Percentiles rank a stretch among this genome's conserved stretches.
Conservation (phyloP, 1,140 invertebrate species). For the Hypothenemus hampei region DNA sequence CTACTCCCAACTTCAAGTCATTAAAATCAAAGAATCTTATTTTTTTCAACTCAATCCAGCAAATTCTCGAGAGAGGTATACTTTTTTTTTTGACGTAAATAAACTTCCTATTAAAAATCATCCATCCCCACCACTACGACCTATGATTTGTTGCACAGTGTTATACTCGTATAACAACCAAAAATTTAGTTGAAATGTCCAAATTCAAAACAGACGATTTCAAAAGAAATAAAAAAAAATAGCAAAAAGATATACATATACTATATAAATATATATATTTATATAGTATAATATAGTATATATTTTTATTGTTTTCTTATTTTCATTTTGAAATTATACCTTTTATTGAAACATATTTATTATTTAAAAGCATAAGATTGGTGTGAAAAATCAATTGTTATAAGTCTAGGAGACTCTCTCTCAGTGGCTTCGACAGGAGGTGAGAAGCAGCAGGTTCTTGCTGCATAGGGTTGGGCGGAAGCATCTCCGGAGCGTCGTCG, state of each 20-base stretch:
- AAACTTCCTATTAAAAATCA: no score
- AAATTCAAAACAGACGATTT: background rate
- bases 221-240: background rate
- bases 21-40: no score
- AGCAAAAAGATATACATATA: background rate
- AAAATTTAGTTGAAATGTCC: no score
- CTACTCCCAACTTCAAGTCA: no score
- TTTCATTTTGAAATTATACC: background rate
- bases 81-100: no score
- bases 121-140: no score
- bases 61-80: no score
- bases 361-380: constrained; percentile 19
- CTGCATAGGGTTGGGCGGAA: constrained; percentile 41
- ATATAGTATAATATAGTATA: background rate
- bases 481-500: constrained; percentile 33
- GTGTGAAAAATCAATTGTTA: constrained; percentile 30
- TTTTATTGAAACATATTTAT: background rate
- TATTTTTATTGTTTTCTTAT: background rate
- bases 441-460: constrained; percentile 38
- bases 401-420: constrained; percentile 29
- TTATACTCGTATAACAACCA: no score
- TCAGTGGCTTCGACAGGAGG: constrained; percentile 28
- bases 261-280: background rate
- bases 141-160: no score
- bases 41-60: no score